Evolutionary conservation across 2,888 invertebrate species (phyloP).

Genomic region (Folsomia candida): DNA sequence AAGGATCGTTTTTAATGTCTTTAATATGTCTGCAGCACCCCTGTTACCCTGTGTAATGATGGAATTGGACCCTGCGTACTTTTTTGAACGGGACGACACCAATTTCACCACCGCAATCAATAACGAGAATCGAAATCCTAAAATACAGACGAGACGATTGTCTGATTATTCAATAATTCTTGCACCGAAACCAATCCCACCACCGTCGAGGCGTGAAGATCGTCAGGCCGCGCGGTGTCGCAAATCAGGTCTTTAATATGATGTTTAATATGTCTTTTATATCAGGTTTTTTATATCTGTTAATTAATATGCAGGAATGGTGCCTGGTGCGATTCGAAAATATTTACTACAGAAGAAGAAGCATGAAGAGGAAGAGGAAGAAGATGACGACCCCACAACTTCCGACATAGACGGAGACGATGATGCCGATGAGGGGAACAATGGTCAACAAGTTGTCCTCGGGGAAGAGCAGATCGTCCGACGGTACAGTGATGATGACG

Average conservation of each 20-base stretch:
- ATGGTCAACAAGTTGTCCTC: neutral
- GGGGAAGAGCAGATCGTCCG: no score
- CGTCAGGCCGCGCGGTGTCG: neutral
- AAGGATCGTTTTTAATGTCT: no score
- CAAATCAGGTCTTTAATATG: neutral
- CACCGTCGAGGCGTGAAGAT: neutral
- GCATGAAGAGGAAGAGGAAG: neutral
- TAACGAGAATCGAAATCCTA: neutral
- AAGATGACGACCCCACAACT: neutral
- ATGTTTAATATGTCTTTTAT: neutral
- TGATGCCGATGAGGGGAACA: neutral
- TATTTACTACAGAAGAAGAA: constrained; percentile 8
- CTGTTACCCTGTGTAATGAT: no score
- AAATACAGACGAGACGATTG: neutral
- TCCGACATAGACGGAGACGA: neutral
- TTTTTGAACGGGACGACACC: neutral
- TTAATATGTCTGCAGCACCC: no score
- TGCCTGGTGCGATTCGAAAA: constrained; percentile 7
- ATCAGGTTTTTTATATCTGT: no score
- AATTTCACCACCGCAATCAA: no score
- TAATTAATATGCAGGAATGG: neutral
- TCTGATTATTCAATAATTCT: neutral
- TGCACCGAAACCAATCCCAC: neutral
- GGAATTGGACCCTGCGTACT: neutral
- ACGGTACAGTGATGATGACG: neutral